Base-by-base conservation (phyloP, 2,113 vertebrate genomes). In the Muntiacus muntjak region DNA sequence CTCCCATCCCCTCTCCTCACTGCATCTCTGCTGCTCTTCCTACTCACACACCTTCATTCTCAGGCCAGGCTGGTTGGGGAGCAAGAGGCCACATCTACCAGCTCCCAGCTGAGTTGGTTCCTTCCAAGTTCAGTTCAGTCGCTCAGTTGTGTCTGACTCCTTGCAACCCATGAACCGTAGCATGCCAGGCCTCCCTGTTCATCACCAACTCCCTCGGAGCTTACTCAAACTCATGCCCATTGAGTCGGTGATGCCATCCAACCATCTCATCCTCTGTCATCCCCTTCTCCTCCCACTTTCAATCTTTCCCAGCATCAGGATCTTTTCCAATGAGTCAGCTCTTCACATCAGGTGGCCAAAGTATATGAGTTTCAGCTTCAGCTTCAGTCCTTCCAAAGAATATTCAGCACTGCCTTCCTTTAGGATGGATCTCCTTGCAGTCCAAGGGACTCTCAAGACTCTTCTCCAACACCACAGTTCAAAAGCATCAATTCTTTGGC, bases 111-210 rank as follows among this genome's bases (percentile, higher is more conserved):
- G 67, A 52, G 40, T 60, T 6, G 3, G 57, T 83, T 55, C 33
- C 33, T 55, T 55, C 21, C n/a, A 26, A 16, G 52, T 26, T 36
- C 52, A 40, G 33, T 71, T 71, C n/a, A 71, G n/a, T 40, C 1
- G 0, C 5, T 71, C 67, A 71, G 19, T 71, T 0, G 0, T 36
- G 19, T 71, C n/a, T 0, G 1, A 71, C 9, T 36, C 19, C 36
- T 71, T 71, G n/a, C n/a, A 36, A 23, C 64, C 67, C 67, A 23
- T 19, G n/a, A 19, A 71, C 67, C 12, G 67, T 19, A 71, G 9
- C 67, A 71, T 10, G 2, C n/a, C 19, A 71, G 67, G 67, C 67
- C 19, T 71, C 36, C 9, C n/a, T 71, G 19, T 71, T 23, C 67
- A 71, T 71, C n/a, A 40, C 67, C n/a, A 71, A 71, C 67, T 23